phyloP scores from a whole-genome alignment of 2,888 invertebrate species.

The Melanostoma scalare region DNA sequence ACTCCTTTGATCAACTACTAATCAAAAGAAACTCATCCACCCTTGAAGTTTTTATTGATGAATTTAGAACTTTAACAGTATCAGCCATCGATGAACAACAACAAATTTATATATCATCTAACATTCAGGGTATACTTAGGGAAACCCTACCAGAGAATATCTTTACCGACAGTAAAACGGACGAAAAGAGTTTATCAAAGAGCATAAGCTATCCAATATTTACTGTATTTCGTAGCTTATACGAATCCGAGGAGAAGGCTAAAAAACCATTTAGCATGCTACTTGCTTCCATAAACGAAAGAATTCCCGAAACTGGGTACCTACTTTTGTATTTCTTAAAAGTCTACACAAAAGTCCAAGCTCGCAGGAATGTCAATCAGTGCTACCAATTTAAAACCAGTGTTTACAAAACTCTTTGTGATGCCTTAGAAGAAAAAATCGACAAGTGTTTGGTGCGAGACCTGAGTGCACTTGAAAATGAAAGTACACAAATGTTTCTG shows the following conservation, averaged over 20 bases:
- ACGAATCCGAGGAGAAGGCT: slow-evolving; percentile 87
- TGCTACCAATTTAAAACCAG: slow-evolving; percentile 90
- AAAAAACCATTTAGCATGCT: slow-evolving; percentile 91
- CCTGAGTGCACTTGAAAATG: slow-evolving; percentile 93
- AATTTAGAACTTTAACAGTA: slow-evolving; percentile 79
- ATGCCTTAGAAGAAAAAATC: slow-evolving; percentile 86
- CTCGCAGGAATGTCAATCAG: slow-evolving; percentile 83
- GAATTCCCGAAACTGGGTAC: slow-evolving; percentile 90
- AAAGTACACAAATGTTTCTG: slow-evolving; percentile 93
- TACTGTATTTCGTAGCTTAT: slow-evolving; percentile 92
- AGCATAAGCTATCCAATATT: slow-evolving; percentile 93
- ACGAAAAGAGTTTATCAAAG: slow-evolving; percentile 86
- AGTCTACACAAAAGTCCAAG: slow-evolving; percentile 86
- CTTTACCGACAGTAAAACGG: slow-evolving; percentile 84
- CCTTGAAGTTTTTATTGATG: slow-evolving; percentile 81
- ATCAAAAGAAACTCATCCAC: slow-evolving; percentile 79
- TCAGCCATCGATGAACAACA: slow-evolving; percentile 80
- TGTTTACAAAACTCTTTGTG: slow-evolving; percentile 94
- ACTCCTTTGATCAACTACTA: slow-evolving; percentile 81
- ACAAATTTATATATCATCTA: slow-evolving; percentile 81
- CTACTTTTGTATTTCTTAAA: slow-evolving; percentile 94
- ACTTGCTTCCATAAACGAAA: slow-evolving; percentile 90
- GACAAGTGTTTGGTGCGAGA: slow-evolving; percentile 84
- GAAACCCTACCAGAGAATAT: slow-evolving; percentile 80
- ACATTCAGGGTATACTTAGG: slow-evolving; percentile 79